These are phyloP conservation scores for Anastrepha obliqua DNA, from an alignment of 1,140 invertebrate genomes.

Conservation along the genomic window DNA sequence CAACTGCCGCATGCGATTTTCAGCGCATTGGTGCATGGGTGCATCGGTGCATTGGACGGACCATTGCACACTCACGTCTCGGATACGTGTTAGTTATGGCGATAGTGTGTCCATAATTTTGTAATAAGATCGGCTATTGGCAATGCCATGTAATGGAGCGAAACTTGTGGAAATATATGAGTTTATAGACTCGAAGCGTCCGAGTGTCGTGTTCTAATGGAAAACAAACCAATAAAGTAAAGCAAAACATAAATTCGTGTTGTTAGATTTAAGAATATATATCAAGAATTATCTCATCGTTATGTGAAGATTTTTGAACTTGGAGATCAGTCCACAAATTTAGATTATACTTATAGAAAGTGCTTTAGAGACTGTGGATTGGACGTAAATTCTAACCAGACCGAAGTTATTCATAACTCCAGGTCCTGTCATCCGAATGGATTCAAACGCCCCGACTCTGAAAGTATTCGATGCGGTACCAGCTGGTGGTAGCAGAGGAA, in stretches of 20 bases:
- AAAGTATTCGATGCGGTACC: too few relatives aligned
- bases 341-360: too few relatives aligned
- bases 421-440: too few relatives aligned
- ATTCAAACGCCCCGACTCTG: too few relatives aligned
- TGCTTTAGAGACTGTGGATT: too few relatives aligned
- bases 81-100: conserved; percentile 30
- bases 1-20: background rate
- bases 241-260: background rate
- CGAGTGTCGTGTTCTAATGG: background rate
- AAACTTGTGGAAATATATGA: background rate
- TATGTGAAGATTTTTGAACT: too few relatives aligned
- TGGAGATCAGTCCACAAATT: too few relatives aligned
- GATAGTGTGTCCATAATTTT: conserved; percentile 15
- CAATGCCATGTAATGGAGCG: background rate
- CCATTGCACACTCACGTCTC: background rate
- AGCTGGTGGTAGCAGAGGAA: too few relatives aligned
- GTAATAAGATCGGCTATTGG: conserved; percentile 46
- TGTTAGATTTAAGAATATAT: too few relatives aligned
- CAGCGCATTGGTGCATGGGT: background rate
- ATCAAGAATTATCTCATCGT: too few relatives aligned
- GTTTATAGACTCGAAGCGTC: background rate
- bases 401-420: too few relatives aligned
- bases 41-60: background rate
- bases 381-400: too few relatives aligned
- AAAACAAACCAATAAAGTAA: background rate